Base-by-base conservation (phyloP, 2,797 vertebrate species). In the Acrocephalus scirpaceus region DNA sequence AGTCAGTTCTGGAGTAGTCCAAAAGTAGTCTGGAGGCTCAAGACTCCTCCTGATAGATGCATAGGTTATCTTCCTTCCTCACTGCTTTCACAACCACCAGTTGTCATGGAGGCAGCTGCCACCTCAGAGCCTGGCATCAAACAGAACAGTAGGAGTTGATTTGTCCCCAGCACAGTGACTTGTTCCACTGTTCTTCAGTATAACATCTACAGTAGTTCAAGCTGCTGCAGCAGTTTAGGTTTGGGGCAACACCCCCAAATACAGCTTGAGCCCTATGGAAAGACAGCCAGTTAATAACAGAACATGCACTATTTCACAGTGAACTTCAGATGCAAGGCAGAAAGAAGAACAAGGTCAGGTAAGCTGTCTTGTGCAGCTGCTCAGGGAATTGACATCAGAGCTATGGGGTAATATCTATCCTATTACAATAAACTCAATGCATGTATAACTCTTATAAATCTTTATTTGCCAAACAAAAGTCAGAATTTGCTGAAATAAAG, bases 401-500 rank as follows among this genome's bases (percentile, higher is more conserved):
- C 57, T 86, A 62, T 96, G 53, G 60, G 22, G 36, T 74, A 3
- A 10, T 79, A 77, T 72, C 82, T 88, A 70, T 74, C 54, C 69
- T 60, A 80, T 87, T 93, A 87, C 77, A 90, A 90, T 64, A 82
- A 93, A 92, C 50, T 36, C 32, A 36, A 9, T 40, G 47, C 29
- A 13, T 72, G 57, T 45, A 69, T 85, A 92, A 95, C 88, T 62
- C 82, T 86, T 79, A 70, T 86, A 92, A 92, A 76, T 17, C 71
- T 93, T 88, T 88, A 91, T 91, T 88, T 96, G 62, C 54, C 10
- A 6, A 90, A 86, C 83, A 76, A 54, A 84, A 90, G 69, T 76
- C 79, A 66, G 79, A 92, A 94, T 92, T 92, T 94, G 66, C 58
- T 72, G 58, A 90, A 92, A 93, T 86, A 96, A 92, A 92, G 57